Evolutionary conservation across 2,888 invertebrate genomes (phyloP), one percentile per base, ranked within the genome.

Genomic region (Drosophila koepferae): DNA sequence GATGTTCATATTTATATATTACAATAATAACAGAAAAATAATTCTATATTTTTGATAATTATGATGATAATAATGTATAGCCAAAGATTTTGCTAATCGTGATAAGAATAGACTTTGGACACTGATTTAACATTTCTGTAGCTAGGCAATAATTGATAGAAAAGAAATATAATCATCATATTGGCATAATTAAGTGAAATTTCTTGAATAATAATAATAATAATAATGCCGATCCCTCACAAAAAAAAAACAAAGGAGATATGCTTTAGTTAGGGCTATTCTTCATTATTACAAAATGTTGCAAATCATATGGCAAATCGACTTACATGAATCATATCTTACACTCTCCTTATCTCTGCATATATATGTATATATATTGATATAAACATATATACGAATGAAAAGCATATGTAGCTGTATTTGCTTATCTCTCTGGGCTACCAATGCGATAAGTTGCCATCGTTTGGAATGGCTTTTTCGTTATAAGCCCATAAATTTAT

Each of bases 401-500:
- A 72, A 63, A 66, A 43, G 61, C 43, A 31, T 28, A 28, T 28
- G 28, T 28, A 54, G 49, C 23, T 36, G 41, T 55, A 44, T 38
- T 63, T 44, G 18, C 62, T 67, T 67, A 78, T 73, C 67, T 31
- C 8, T 14, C 54, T 31, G 12, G 53, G 41, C 34, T 55, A 44
- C 58, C 28, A 40, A 10, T 44, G 31, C 58, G 74, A 71, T 74
- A 77, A 58, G 65, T 28, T 4, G 5, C 9, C 60, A 53, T 58
- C 36, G 40, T 36, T 48, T 28, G 18, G n/a, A 63, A 54, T 18
- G 31, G 41, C 44, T 31, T 44, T 46, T 36, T 44, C 31, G 18
- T 36, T 28, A 54, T 34, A 51, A 23, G 7, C n/a, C 36, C 28
- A 70, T 53, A 56, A 46, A 76, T 58, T 46, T 41, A 38, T 61